Evolutionary conservation across 2,797 vertebrate genomes (phyloP).

Genomic region (Danio aesculapii): DNA sequence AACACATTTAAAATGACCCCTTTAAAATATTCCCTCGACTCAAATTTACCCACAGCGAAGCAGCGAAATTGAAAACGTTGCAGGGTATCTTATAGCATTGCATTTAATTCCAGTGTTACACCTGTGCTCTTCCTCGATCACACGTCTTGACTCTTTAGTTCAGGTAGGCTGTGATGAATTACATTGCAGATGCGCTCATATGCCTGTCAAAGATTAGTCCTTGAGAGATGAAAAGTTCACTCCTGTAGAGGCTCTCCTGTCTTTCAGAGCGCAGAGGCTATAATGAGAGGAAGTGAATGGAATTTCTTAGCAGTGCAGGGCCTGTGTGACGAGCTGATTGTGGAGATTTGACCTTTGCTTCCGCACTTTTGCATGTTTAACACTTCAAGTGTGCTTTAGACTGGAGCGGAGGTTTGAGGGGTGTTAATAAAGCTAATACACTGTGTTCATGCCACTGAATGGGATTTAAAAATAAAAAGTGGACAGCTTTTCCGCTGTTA

Average conservation of each 20-base stretch:
- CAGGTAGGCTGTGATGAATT: constrained; percentile 42
- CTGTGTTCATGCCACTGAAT: neutral
- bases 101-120: constrained; percentile 19
- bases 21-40: neutral
- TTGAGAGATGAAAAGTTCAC: constrained; percentile 52
- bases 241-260: constrained; percentile 25
- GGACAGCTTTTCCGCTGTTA: too few relatives aligned
- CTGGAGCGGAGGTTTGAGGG: neutral
- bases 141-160: constrained; percentile 3
- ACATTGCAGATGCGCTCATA: constrained; percentile 31
- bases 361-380: constrained; percentile 2
- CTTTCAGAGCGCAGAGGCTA: neutral
- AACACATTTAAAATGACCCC: neutral
- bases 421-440: neutral
- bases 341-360: constrained; percentile 16
- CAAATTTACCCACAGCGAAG: neutral
- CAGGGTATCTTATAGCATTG: neutral
- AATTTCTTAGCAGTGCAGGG: constrained; percentile 10
- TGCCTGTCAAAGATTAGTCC: constrained; percentile 42
- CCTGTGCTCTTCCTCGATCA: constrained; percentile 12
- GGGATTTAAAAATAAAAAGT: too few relatives aligned
- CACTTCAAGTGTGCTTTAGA: constrained; percentile 12
- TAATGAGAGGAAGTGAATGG: constrained; percentile 35
- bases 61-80: constrained; percentile 20
- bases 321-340: neutral